Base-by-base conservation (phyloP, 2,113 vertebrate genomes). In the Toxotes chatareus region DNA sequence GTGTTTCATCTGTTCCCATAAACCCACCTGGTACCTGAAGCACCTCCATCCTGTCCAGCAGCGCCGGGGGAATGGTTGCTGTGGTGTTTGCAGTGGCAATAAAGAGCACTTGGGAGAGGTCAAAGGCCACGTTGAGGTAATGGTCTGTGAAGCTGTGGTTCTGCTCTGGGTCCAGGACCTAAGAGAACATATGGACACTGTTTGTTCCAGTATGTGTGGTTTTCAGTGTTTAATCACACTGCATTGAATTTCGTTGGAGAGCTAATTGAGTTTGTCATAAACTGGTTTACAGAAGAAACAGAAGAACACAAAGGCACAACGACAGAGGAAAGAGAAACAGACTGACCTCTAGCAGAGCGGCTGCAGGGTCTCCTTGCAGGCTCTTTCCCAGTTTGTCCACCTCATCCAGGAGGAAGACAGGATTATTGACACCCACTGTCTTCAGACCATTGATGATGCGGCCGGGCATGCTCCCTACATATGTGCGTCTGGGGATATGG, bases 111-210 rank as follows among this genome's bases (percentile, higher is more conserved):
- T 99, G 98, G 38, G 98, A 99, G 82, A 99, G 96, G 92, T 99
- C 98, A 83, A 99, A 99, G 77, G 98, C 94, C 72, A 99, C 97
- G 0, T 99, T 99, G 21, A 99, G 95, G 89, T 99, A 99, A 91
- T 99, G 98, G 81, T 99, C 98, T 0, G 98, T 99, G 94, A 99
- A 99, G 92, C 96, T 96, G 93, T 99, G 97, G 89, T 99, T 99
- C 89, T 99, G 98, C 85, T 99, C 98, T 0, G 98, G 97, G 92
- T 99, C 98, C 90, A 99, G 88, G 57, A 99, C 98, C 98, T 99
- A 60, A 44, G 73, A 11, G 73, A 42, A 67, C 70, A 59, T 3
- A 55, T 17, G 34, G 27, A 67, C 7, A 61, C 9, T 0, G 0
- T 56, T 8, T 73, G 1, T 66, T 4, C 68, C 14, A 57, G 17